Evolutionary conservation across 1,140 invertebrate genomes (phyloP).

Genomic region (Araneus ventricosus): DNA sequence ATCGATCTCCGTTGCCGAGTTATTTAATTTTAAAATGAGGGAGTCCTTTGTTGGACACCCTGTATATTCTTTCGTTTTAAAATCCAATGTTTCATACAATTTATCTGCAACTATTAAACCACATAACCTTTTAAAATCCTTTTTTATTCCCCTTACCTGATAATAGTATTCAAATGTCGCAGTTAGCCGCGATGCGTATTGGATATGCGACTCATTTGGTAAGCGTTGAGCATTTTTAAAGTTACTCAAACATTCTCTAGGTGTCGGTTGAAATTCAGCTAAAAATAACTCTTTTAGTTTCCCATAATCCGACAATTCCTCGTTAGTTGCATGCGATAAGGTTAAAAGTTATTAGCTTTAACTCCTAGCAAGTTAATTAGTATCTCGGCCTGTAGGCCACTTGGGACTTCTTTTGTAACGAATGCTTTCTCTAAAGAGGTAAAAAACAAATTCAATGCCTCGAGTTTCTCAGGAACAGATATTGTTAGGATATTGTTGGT

Average conservation of each 20-base stretch:
- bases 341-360: neutral
- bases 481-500: too few species aligned
- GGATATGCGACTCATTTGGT: neutral
- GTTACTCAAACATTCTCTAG: neutral
- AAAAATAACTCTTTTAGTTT: conserved; percentile 4
- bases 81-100: neutral
- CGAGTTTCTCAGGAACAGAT: neutral
- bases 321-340: neutral
- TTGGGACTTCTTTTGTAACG: neutral
- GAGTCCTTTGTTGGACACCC: too few species aligned
- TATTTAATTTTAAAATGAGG: too few species aligned
- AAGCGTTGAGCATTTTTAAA: neutral
- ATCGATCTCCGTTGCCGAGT: too few species aligned
- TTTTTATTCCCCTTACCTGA: too few species aligned
- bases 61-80: neutral
- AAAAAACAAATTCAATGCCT: neutral
- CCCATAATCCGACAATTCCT: neutral
- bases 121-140: neutral
- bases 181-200: neutral
- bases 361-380: neutral
- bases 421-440: neutral
- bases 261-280: neutral
- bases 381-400: neutral
- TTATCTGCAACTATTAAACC: neutral
- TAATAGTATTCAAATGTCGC: neutral